These are phyloP conservation scores for Simalia tracyae DNA, from an alignment of 2,797 vertebrate genomes.

Conservation along the genomic window DNA sequence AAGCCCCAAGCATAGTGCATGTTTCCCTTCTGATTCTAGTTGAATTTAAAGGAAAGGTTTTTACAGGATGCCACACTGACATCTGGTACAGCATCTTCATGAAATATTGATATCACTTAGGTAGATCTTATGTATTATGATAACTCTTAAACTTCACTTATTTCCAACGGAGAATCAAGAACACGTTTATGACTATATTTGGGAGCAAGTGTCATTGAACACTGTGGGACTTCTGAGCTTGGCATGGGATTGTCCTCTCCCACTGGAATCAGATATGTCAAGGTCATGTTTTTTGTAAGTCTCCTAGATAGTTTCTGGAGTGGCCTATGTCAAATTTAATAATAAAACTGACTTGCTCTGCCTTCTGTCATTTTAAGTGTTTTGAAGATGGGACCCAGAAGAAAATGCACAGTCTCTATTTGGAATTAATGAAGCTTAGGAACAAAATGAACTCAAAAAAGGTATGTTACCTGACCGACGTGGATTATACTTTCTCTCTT, in stretches of 20 bases:
- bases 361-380: constrained; percentile 71
- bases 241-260: background rate
- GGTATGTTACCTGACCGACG: constrained; percentile 64
- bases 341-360: background rate
- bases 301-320: background rate
- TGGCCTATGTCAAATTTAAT: background rate
- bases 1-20: background rate
- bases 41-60: background rate
- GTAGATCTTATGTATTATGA: background rate
- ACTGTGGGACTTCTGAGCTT: background rate
- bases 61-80: background rate
- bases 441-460: constrained; percentile 85
- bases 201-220: background rate
- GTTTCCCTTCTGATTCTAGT: background rate
- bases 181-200: background rate
- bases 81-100: background rate
- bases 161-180: background rate
- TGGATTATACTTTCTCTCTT: background rate
- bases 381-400: constrained; percentile 88
- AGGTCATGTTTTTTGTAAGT: background rate
- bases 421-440: constrained; percentile 89
- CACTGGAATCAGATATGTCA: background rate
- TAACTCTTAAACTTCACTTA: background rate
- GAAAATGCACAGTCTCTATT: constrained; percentile 84
- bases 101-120: background rate